Evolutionary conservation across 2,888 invertebrate species (phyloP).

Genomic region (Macropis europaea): DNA sequence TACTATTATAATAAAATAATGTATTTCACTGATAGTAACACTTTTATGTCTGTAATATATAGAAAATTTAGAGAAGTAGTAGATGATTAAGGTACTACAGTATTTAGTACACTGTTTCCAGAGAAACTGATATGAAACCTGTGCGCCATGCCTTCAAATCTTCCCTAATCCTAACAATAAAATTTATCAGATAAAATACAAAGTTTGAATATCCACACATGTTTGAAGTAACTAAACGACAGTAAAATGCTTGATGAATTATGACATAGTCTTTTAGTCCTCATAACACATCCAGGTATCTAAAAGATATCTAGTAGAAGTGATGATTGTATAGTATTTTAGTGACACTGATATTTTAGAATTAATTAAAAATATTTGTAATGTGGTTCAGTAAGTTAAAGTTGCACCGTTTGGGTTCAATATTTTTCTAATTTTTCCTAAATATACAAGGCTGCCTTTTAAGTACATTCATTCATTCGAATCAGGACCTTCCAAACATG

Average conservation of each 20-base stretch:
- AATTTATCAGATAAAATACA: slow-evolving; percentile 56
- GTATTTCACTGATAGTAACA: background rate
- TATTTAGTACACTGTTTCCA: background rate
- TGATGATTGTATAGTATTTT: slow-evolving; percentile 19
- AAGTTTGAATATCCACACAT: slow-evolving; percentile 10
- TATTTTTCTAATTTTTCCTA: background rate
- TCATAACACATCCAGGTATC: background rate
- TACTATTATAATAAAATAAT: background rate
- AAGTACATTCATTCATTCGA: slow-evolving; percentile 16
- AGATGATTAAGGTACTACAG: slow-evolving; percentile 1
- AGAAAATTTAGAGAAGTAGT: background rate
- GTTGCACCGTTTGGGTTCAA: background rate
- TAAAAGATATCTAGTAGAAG: slow-evolving; percentile 2
- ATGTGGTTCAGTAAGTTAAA: background rate
- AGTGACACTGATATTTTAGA: background rate
- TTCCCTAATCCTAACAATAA: slow-evolving; percentile 47
- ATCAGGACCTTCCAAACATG: background rate
- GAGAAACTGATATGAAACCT: slow-evolving; percentile 27
- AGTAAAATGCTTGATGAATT: background rate
- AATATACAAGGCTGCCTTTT: background rate
- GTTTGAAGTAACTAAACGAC: slow-evolving; percentile 10
- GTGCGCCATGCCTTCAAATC: slow-evolving; percentile 1
- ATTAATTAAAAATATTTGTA: background rate
- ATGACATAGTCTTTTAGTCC: background rate
- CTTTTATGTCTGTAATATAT: background rate